Percentiles rank a stretch among this genome's conserved stretches.
phyloP scores from a whole-genome alignment of 2,113 vertebrate species.

The Syrrhaptes paradoxus region DNA sequence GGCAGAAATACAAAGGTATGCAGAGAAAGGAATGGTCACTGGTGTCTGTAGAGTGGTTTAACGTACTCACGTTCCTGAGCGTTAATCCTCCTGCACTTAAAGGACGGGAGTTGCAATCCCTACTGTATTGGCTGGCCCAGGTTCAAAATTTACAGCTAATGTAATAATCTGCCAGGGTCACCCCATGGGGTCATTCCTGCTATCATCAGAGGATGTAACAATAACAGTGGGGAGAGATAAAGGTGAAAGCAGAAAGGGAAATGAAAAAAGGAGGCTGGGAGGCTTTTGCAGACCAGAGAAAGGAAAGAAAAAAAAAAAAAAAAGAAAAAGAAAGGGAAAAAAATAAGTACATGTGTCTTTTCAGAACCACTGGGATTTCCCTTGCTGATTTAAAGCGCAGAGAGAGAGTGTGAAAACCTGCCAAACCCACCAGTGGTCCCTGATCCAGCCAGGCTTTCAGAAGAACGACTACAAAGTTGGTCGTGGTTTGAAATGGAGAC shows the following conservation, averaged over 20 bases:
- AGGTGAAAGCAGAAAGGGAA: neutral
- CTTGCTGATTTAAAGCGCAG: constrained; percentile 1
- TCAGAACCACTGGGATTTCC: neutral
- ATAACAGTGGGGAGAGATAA: constrained; percentile 12
- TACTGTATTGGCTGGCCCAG: constrained; percentile 4
- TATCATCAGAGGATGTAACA: constrained; percentile 43
- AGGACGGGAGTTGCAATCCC: constrained; percentile 55
- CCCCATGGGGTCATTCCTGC: neutral
- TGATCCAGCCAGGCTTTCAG: neutral
- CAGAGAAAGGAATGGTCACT: constrained; percentile 8
- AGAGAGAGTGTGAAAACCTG: constrained; percentile 1
- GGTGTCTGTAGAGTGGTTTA: constrained; percentile 52
- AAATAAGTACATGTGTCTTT: neutral
- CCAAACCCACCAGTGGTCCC: neutral
- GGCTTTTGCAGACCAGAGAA: neutral
- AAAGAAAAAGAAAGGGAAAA: neutral
- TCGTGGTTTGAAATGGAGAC: fast-evolving
- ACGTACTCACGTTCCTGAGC: neutral
- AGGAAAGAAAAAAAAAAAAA: neutral
- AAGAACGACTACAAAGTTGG: neutral
- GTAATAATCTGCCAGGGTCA: constrained; percentile 25
- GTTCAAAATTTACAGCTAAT: constrained; percentile 49
- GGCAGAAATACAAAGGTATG: constrained; percentile 16
- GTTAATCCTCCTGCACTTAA: constrained; percentile 61
- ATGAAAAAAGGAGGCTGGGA: neutral